Percentiles rank a stretch among this genome's conserved stretches.
Conservation (phyloP, 2,113 vertebrate genomes). For the Emydura subglobosa region DNA sequence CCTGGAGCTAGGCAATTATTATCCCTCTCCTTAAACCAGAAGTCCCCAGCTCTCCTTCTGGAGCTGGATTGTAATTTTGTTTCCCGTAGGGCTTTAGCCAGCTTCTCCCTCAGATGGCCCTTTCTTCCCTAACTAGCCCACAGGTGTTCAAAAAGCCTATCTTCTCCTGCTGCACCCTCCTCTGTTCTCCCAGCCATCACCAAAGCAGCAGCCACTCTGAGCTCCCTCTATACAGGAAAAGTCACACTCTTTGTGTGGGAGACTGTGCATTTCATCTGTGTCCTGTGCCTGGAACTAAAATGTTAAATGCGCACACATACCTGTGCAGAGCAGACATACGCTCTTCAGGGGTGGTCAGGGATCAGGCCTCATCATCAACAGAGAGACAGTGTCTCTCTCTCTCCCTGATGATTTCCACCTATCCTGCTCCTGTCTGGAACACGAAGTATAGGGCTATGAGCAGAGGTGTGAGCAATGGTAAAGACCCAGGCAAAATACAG, state of each 20-base stretch:
- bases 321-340: not conserved
- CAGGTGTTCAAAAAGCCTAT: not conserved
- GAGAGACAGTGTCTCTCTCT: fast-evolving
- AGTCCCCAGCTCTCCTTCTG: not conserved
- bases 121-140: not conserved
- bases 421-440: not conserved
- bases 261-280: fast-evolving
- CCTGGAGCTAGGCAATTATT: not conserved
- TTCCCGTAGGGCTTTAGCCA: not conserved
- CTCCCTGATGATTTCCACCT: not conserved
- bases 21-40: not conserved
- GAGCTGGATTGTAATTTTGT: not conserved
- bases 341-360: not conserved
- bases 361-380: not conserved
- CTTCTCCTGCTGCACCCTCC: not conserved
- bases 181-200: not conserved
- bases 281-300: not conserved
- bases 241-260: not conserved
- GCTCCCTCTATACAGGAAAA: not conserved
- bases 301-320: not conserved
- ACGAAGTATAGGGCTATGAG: not conserved
- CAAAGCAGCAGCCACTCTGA: not conserved
- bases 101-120: not conserved
- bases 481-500: not conserved
- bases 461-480: not conserved